These are phyloP conservation scores for Callyntrura guangdongensis DNA, from an alignment of 2,888 invertebrate genomes.

Conservation along the genomic window DNA sequence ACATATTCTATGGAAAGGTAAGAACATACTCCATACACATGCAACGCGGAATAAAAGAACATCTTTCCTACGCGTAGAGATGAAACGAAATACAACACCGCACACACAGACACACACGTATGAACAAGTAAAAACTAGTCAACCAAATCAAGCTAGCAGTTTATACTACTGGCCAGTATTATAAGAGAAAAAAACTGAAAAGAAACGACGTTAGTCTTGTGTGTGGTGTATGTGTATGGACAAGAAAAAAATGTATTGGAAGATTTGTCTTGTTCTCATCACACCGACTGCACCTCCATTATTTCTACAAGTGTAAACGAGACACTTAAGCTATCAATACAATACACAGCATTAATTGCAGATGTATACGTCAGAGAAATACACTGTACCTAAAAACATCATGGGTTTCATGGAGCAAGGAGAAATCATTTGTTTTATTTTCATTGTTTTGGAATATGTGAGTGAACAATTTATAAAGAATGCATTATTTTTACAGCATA, in stretches of 20 bases:
- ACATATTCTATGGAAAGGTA: background rate
- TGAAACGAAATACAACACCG: slow-evolving; percentile 35
- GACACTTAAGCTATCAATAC: too few species aligned
- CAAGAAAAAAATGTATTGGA: slow-evolving; percentile 48
- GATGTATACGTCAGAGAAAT: too few species aligned
- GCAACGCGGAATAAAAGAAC: background rate
- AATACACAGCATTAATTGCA: too few species aligned
- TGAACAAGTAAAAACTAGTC: slow-evolving; percentile 50
- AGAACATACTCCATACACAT: background rate
- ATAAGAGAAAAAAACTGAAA: background rate
- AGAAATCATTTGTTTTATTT: too few species aligned
- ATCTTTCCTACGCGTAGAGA: background rate
- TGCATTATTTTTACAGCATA: background rate
- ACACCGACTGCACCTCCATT: slow-evolving; percentile 66
- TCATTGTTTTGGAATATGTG: background rate
- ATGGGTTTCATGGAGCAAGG: too few species aligned
- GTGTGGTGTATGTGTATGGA: slow-evolving; percentile 23
- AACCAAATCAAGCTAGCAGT: slow-evolving; percentile 37
- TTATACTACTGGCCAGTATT: background rate
- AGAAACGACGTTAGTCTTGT: background rate
- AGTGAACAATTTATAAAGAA: too few species aligned
- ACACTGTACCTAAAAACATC: too few species aligned
- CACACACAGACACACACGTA: background rate
- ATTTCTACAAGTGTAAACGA: slow-evolving; percentile 20
- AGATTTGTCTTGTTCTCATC: slow-evolving; percentile 74